Evolutionary conservation across 64 coral and sea anemone genomes (phyloP).

Genomic region (Stichodactyla helianthus): DNA sequence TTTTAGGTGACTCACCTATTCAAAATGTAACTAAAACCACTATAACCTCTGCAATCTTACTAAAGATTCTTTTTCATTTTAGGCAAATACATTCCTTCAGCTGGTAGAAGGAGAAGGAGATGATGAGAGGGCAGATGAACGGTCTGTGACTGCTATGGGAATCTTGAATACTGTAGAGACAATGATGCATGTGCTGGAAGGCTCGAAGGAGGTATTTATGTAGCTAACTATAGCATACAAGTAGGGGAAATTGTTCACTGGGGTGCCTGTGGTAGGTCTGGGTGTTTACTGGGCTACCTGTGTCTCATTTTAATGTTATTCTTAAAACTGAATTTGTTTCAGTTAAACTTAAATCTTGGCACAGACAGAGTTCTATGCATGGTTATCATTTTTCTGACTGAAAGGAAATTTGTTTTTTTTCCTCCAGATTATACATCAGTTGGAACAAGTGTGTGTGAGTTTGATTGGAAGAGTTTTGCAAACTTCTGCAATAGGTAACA

Average conservation of each 20-base stretch:
- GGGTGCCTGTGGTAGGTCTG: too few relatives aligned
- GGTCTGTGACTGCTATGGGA: conserved; percentile 87
- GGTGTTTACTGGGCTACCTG: too few relatives aligned
- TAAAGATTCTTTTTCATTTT: background rate
- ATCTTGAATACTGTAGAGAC: conserved; percentile 90
- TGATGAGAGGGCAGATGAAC: conserved; percentile 77
- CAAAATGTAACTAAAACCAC: too few relatives aligned
- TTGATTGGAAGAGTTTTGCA: conserved; percentile 71
- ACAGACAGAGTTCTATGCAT: too few relatives aligned
- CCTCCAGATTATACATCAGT: conserved; percentile 61
- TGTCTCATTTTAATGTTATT: too few relatives aligned
- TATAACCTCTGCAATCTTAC: background rate
- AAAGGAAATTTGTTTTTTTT: background rate
- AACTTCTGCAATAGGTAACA: conserved; percentile 70
- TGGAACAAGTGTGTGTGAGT: conserved; percentile 61
- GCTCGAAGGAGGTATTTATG: conserved; percentile 64
- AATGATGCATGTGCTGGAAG: conserved; percentile 87
- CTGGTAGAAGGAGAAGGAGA: conserved; percentile 69
- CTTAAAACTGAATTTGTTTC: too few relatives aligned
- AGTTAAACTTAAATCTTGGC: too few relatives aligned
- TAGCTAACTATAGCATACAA: too few relatives aligned
- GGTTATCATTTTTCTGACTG: too few relatives aligned
- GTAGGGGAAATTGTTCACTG: too few relatives aligned
- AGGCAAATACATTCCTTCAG: conserved; percentile 86
- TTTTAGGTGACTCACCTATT: too few relatives aligned